These are phyloP conservation scores for Clistopyga incitator DNA, from an alignment of 2,888 invertebrate species.

Conservation along the genomic window DNA sequence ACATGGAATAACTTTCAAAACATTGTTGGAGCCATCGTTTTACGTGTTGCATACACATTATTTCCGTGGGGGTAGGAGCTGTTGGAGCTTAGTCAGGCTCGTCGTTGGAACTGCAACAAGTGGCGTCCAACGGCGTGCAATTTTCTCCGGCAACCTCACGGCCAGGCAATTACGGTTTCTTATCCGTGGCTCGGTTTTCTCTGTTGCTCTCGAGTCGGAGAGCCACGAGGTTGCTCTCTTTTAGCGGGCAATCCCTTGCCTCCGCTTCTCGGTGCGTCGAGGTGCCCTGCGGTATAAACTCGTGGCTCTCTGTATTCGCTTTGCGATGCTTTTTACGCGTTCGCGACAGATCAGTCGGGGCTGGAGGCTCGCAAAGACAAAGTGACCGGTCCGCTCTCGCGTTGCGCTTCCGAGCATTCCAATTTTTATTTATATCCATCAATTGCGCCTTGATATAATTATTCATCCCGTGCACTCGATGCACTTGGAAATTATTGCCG, in stretches of 20 bases:
- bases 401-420: not conserved
- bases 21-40: too few relatives aligned
- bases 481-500: not conserved
- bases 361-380: not conserved
- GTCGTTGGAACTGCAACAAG: conserved; percentile 48
- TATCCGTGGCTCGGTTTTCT: conserved; percentile 52
- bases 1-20: too few relatives aligned
- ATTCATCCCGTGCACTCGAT: not conserved
- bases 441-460: not conserved
- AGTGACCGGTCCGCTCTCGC: not conserved
- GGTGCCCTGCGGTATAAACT: conserved; percentile 12
- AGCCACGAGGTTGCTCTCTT: conserved; percentile 12
- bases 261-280: not conserved
- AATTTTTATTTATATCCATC: conserved; percentile 14
- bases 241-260: not conserved
- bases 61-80: not conserved
- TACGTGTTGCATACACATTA: too few relatives aligned
- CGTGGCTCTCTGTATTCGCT: conserved; percentile 10
- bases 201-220: conserved; percentile 4
- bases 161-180: conserved; percentile 75
- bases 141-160: conserved; percentile 73
- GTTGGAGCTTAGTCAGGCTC: conserved; percentile 21
- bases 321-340: conserved; percentile 1
- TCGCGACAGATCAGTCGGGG: conserved; percentile 9
- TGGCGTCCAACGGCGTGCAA: conserved; percentile 33